Evolutionary conservation across 2,888 invertebrate species (phyloP).

Genomic region (Caenorhabditis sp.): DNA sequence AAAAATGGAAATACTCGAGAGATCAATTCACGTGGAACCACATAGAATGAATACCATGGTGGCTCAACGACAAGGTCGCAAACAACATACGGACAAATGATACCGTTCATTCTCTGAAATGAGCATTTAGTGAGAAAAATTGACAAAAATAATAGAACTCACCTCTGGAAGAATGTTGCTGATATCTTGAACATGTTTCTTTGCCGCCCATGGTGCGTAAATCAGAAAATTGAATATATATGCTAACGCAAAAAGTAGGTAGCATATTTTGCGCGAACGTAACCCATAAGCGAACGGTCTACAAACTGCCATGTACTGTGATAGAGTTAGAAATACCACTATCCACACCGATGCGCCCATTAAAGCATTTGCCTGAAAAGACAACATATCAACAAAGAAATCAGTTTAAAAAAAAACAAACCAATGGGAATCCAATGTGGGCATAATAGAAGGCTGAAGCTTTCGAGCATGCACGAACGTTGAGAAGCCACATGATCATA

Average conservation of each 20-base stretch:
- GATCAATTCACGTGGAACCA: constrained; percentile 67
- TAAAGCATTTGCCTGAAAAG: constrained; percentile 72
- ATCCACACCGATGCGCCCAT: constrained; percentile 75
- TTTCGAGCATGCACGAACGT: constrained; percentile 64
- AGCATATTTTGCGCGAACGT: constrained; percentile 49
- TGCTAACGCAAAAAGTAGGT: constrained; percentile 57
- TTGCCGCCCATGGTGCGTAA: constrained; percentile 69
- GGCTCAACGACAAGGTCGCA: constrained; percentile 60
- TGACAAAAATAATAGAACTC: too few relatives aligned
- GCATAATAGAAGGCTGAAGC: constrained; percentile 72
- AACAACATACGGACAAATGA: constrained; percentile 62
- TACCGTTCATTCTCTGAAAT: constrained; percentile 16
- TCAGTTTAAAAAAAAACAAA: constrained; percentile 10
- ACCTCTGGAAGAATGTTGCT: constrained; percentile 30
- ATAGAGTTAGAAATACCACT: constrained; percentile 74
- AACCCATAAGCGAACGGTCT: constrained; percentile 65
- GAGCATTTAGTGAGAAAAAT: not conserved
- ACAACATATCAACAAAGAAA: not conserved
- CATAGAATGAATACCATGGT: constrained; percentile 63
- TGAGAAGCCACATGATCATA: constrained; percentile 71
- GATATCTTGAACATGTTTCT: constrained; percentile 64
- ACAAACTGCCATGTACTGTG: constrained; percentile 74
- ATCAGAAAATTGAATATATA: constrained; percentile 68
- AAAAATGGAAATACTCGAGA: constrained; percentile 73
- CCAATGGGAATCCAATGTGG: constrained; percentile 73